Base-by-base conservation (phyloP, 2,797 vertebrate species). In the Melanogrammus aeglefinus region DNA sequence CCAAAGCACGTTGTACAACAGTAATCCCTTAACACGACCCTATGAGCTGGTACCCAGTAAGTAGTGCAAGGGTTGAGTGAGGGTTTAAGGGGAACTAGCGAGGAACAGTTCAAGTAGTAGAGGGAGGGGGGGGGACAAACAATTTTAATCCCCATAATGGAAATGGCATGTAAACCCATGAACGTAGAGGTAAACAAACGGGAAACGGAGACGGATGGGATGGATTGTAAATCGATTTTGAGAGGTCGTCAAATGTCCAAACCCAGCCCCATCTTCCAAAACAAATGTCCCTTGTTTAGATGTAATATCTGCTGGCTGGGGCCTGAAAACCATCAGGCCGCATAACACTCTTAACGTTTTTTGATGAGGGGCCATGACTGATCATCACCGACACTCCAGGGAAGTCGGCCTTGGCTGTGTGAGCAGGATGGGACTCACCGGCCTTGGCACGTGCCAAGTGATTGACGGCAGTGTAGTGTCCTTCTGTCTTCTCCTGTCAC, bases 121-220 rank as follows among this genome's bases (percentile, higher is more conserved):
- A 8, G 57, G 57, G 8, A 7, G 57, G 7, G 57, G 57, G 8
- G 57, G 18, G 87, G 83, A 90, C 89, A 93, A 95, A 93, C 92
- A 92, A 91, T 92, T 93, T 92, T 93, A 94, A 94, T 94, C 94
- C 92, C 87, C 82, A 86, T 94, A 94, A 94, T 94, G 93, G 94
- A 94, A 93, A 88, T 90, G 90, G 87, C 91, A 91, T 92, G 93
- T 93, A 94, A 94, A 94, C 93, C 91, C 87, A 83, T 86, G 90
- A 92, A 88, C 85, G 72, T 81, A 88, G 87, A 92, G 87, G 93
- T 93, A 94, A 94, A 93, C 90, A 92, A 82, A 82, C 79, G 74
- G 90, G 91, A 91, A 92, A 92, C 80, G 83, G 89, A 90, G 86
- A 90, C 86, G 90, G 86, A 88, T 44, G 87, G 90, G 86, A 88